phyloP scores from a whole-genome alignment of 2,113 vertebrate genomes.

The Orthonyx spaldingii region DNA sequence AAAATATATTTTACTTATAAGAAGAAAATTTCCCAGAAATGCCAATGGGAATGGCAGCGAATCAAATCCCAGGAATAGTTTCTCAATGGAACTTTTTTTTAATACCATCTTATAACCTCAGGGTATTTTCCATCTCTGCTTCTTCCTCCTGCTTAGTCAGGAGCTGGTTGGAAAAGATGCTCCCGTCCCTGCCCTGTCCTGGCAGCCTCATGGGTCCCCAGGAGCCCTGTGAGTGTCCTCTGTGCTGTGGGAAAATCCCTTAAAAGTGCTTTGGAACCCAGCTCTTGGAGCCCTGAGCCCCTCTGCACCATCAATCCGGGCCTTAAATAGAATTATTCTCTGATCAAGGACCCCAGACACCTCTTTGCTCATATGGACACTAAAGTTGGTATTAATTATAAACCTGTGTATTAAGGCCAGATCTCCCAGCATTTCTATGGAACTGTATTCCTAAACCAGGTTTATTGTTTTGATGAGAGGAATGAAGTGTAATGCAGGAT shows the following conservation, averaged over 20 bases:
- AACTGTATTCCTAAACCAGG: neutral
- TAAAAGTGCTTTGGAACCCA: neutral
- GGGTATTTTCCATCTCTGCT: neutral
- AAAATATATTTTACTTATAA: conserved; percentile 12
- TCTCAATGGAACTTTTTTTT: neutral
- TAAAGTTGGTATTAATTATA: neutral
- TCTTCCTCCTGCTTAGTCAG: neutral
- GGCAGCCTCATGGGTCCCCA: neutral
- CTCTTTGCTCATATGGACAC: neutral
- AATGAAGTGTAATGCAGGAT: neutral
- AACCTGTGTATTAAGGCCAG: neutral
- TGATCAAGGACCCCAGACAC: neutral
- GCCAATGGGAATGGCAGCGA: neutral
- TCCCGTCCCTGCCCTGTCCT: neutral
- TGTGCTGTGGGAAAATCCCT: neutral
- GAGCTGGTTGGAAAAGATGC: neutral
- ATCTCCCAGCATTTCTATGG: neutral
- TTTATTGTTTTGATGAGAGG: neutral
- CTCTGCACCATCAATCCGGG: neutral
- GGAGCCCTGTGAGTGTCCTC: neutral
- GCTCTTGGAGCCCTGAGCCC: neutral
- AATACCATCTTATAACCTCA: neutral
- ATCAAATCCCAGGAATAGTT: neutral
- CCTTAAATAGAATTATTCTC: neutral
- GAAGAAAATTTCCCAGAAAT: conserved; percentile 2